phyloP scores from a whole-genome alignment of 2,888 invertebrate genomes.

The Acrobasis repandana region DNA sequence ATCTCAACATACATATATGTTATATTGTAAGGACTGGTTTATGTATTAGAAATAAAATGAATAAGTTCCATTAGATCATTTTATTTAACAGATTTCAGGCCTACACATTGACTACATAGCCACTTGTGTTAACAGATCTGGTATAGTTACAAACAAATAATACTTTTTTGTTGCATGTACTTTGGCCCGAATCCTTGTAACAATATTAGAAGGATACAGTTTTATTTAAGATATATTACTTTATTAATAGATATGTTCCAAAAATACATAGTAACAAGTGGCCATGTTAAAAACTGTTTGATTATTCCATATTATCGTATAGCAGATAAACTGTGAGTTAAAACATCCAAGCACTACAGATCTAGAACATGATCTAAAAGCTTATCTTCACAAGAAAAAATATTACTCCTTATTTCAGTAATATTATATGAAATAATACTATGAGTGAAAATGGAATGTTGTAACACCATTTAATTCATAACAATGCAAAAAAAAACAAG shows the following conservation, averaged over 20 bases:
- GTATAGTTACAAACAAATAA: not conserved
- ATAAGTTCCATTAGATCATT: slow-evolving; percentile 47
- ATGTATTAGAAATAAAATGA: slow-evolving; percentile 18
- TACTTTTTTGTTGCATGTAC: not conserved
- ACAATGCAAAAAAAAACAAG: slow-evolving; percentile 31
- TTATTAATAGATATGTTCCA: not conserved
- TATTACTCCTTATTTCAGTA: not conserved
- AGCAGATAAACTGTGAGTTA: slow-evolving; percentile 31
- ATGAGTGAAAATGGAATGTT: slow-evolving; percentile 64
- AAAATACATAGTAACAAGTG: slow-evolving; percentile 14
- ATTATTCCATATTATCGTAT: slow-evolving; percentile 26
- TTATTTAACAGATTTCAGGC: slow-evolving; percentile 48
- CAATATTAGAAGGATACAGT: not conserved
- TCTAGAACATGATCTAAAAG: slow-evolving; percentile 44
- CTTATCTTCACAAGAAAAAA: slow-evolving; percentile 33
- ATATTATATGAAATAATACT: slow-evolving; percentile 29
- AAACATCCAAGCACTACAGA: slow-evolving; percentile 45
- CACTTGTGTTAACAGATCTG: slow-evolving; percentile 21
- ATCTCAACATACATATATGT: no score
- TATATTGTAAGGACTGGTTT: not conserved
- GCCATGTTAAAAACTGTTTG: slow-evolving; percentile 17
- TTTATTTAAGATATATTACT: not conserved
- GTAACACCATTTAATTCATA: slow-evolving; percentile 33
- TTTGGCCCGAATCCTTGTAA: not conserved
- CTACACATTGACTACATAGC: slow-evolving; percentile 40